Evolutionary conservation across 2,113 vertebrate genomes (phyloP), one percentile per base, ranked within the genome.

Genomic region (Apteryx mantelli): DNA sequence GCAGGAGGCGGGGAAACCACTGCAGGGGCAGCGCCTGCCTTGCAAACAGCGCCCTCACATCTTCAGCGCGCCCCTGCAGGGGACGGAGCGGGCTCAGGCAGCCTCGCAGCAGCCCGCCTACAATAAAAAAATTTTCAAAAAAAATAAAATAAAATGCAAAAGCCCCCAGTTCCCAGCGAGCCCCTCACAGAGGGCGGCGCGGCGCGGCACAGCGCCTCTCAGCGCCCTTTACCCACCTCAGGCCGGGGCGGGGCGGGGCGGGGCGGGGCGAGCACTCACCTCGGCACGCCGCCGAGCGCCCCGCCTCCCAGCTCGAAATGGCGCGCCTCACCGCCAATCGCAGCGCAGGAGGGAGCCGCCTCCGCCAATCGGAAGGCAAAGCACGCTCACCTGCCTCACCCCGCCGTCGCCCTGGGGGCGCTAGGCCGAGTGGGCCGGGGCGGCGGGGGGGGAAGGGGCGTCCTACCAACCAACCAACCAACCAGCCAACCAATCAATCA

Each of bases 301-400:
- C 3, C 12, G 2, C 38, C 73, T 22, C 48, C 2, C 69, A 0
- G 10, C 44, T 1, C 21, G 55, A 74, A 9, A 30, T 40, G 76
- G 80, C 73, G 55, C 0, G 65, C 61, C 60, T 1, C 7, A 3
- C 40, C 63, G 26, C 77, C 95, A 89, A 86, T 91, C n/a, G 25
- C 9, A 25, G 8, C 2, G 66, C 12, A 21, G 22, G 4, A 14
- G 1, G 1, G 8, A 4, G 14, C 26, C 4, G 1, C 8, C 0
- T 14, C 60, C 52, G 70, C 91, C 93, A 89, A 89, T 92, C 50
- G 17, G 0, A 0, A 0, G 14, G 64, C 38, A 32, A 2, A 1
- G 1, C 4, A 1, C 24, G 1, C 38, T 20, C 17, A 8, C 7
- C 34, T 22, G 46, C 60, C 40, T 42, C 8, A 2, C 61, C 36